Conservation (phyloP, 2,888 invertebrate genomes). For the Agonum fuliginosum region DNA sequence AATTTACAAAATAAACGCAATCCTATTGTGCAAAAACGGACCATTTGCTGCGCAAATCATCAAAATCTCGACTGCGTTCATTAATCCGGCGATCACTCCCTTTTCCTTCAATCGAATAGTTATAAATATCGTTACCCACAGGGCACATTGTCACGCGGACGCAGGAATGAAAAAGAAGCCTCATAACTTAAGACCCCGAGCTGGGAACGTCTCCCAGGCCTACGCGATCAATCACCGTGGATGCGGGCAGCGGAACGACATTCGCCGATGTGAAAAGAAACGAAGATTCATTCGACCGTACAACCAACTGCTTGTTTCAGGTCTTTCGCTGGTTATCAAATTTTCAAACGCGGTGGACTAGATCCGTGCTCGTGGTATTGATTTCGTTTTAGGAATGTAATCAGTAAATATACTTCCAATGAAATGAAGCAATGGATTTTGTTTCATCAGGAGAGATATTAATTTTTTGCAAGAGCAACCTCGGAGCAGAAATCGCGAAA, state of each 20-base stretch:
- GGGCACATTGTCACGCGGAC: constrained; percentile 20
- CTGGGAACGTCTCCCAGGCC: constrained; percentile 25
- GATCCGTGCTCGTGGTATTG: neutral
- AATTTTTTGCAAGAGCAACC: no score
- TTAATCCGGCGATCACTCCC: neutral
- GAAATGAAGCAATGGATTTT: no score
- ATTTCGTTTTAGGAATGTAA: neutral
- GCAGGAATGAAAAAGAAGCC: constrained; percentile 51
- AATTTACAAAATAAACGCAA: neutral
- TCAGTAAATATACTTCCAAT: no score
- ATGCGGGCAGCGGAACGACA: constrained; percentile 43
- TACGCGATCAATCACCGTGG: constrained; percentile 50
- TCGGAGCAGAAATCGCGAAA: no score
- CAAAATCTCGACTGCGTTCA: neutral
- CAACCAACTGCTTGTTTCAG: constrained; percentile 25
- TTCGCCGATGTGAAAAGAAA: constrained; percentile 18
- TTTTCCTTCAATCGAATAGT: neutral
- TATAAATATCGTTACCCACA: constrained; percentile 37
- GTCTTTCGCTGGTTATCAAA: constrained; percentile 20
- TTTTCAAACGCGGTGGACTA: constrained; percentile 14
- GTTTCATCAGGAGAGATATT: no score
- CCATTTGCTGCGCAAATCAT: neutral
- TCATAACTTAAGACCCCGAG: constrained; percentile 37
- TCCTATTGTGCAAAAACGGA: neutral
- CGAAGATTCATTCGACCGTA: constrained; percentile 11